phyloP scores from a whole-genome alignment of 1,140 invertebrate species.

The Mactra quadrangularis region DNA sequence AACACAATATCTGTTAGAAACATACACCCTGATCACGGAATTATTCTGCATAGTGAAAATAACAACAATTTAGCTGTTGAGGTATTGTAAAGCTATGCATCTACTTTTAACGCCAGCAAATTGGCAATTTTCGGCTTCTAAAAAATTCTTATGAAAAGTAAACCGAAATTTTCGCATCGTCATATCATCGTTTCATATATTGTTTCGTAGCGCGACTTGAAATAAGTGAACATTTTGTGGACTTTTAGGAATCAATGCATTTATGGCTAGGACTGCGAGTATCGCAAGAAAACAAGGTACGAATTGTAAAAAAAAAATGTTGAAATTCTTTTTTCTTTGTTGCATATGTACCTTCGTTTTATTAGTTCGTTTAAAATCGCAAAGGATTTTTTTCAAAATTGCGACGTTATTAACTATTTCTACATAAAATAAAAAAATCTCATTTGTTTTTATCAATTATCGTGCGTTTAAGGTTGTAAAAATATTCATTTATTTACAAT shows the following conservation, averaged over 20 bases:
- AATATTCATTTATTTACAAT: too few species aligned
- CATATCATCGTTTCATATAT: background rate
- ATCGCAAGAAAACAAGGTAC: constrained; percentile 33
- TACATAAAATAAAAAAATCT: too few species aligned
- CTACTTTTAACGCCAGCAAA: constrained; percentile 53
- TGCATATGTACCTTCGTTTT: too few species aligned
- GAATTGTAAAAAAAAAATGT: too few species aligned
- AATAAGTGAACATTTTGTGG: constrained; percentile 6
- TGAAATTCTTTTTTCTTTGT: too few species aligned
- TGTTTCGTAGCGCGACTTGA: background rate
- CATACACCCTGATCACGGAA: constrained; percentile 58
- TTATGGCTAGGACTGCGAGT: constrained; percentile 43
- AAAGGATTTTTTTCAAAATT: too few species aligned
- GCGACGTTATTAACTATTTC: too few species aligned
- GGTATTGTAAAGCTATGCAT: constrained; percentile 64
- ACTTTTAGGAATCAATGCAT: constrained; percentile 34
- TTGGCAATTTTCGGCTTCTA: constrained; percentile 19
- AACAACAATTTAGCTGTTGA: constrained; percentile 58
- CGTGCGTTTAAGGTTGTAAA: too few species aligned
- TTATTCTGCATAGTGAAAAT: constrained; percentile 59
- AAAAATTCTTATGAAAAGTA: constrained; percentile 15
- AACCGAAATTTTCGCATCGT: background rate
- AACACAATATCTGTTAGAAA: constrained; percentile 59
- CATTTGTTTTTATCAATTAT: too few species aligned
- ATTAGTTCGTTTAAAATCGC: too few species aligned